Conservation (phyloP, 2,797 vertebrate species). For the Picus viridis region DNA sequence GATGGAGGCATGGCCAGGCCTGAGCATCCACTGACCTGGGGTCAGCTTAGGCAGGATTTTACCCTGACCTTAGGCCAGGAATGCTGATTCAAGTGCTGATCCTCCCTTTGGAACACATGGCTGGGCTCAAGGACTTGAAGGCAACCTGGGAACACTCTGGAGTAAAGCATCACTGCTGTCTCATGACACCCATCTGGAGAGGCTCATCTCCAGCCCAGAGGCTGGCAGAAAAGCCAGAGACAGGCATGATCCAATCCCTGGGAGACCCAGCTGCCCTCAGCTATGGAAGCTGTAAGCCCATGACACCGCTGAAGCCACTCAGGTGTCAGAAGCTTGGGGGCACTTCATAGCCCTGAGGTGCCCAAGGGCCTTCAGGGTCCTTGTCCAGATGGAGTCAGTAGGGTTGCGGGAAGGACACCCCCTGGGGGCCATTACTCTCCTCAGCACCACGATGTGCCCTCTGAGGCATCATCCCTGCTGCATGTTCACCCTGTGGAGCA, state of each 20-base stretch:
- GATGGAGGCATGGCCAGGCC: background rate
- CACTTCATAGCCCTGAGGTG: background rate
- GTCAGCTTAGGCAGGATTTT: background rate
- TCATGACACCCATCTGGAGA: background rate
- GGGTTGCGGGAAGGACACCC: background rate
- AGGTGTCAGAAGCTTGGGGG: background rate
- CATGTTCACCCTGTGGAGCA: background rate
- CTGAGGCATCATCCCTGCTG: background rate
- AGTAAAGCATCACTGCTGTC: background rate
- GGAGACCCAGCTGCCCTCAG: background rate
- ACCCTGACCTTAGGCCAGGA: background rate
- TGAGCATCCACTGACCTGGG: background rate
- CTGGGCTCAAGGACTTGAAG: background rate
- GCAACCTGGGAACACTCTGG: background rate
- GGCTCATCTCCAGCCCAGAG: background rate
- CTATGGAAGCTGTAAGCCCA: background rate
- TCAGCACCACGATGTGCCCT: background rate
- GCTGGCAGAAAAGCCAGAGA: background rate
- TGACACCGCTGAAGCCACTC: fast-evolving
- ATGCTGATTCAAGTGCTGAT: background rate
- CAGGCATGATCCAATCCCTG: background rate
- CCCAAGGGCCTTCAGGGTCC: background rate
- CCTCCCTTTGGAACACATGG: background rate
- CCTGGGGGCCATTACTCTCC: background rate
- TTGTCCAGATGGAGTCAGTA: background rate